Conservation (phyloP, 37 sponge, comb jelly and placozoan genomes). For the Cladorhizidae sp. region DNA sequence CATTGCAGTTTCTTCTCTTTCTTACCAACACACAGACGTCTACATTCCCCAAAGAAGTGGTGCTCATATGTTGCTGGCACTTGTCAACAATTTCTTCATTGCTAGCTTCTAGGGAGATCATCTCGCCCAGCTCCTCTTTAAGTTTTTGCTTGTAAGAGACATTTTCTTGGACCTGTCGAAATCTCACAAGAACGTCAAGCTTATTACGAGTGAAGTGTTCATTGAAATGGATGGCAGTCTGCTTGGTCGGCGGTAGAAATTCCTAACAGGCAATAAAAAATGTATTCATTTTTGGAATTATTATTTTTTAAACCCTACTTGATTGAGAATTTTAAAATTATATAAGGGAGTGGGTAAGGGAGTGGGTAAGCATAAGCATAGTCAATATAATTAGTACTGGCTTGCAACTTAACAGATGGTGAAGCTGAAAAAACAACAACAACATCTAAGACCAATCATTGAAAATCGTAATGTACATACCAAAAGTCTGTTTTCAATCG, state of each 20-base stretch:
- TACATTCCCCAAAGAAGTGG: slow-evolving; percentile 48
- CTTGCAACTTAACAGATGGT: too few relatives aligned
- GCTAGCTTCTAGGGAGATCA: slow-evolving; percentile 14
- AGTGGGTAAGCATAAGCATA: too few relatives aligned
- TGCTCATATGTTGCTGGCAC: slow-evolving; percentile 54
- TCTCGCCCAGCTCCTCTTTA: slow-evolving; percentile 37
- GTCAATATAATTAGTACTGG: too few relatives aligned
- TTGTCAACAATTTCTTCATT: slow-evolving; percentile 49
- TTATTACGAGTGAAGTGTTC: slow-evolving; percentile 66
- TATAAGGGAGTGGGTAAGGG: too few relatives aligned
- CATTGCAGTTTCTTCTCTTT: background rate
- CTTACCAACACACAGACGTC: slow-evolving; percentile 72
- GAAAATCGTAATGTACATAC: too few relatives aligned
- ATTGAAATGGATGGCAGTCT: slow-evolving; percentile 65
- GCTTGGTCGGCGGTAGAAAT: slow-evolving; percentile 67
- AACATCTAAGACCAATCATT: too few relatives aligned
- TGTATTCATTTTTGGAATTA: too few relatives aligned
- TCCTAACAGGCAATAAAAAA: slow-evolving; percentile 37
- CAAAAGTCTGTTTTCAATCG: slow-evolving; percentile 70
- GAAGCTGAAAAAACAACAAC: too few relatives aligned
- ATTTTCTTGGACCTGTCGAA: slow-evolving; percentile 51
- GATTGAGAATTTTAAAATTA: too few relatives aligned
- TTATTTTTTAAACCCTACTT: too few relatives aligned
- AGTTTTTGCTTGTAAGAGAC: slow-evolving; percentile 37
- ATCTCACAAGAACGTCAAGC: slow-evolving; percentile 58